Evolutionary conservation across 2,797 vertebrate species (phyloP), one percentile per base, ranked within the genome.

Genomic region (Setipinna tenuifilis): DNA sequence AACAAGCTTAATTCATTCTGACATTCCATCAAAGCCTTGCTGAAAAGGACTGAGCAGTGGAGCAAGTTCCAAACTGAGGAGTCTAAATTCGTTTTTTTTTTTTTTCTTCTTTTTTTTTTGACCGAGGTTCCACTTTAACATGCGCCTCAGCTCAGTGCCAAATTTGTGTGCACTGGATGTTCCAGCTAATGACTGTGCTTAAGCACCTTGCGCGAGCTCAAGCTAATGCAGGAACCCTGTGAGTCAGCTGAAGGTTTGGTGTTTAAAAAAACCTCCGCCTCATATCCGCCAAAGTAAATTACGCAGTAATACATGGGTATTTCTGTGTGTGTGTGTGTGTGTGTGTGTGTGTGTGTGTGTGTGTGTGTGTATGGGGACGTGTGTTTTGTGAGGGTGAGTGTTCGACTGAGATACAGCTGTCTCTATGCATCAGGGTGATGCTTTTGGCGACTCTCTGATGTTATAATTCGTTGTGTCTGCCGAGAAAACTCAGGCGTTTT

Each of bases 401-500:
- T 88, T 84, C 9, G 23, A 58, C 65, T 81, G 85, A 89, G 83
- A 78, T 83, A 81, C 83, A 85, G 85, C 83, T 87, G 88, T 87
- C 88, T 89, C 65, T 82, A 78, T 90, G 89, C 88, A 90, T 91
- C 82, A 23, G 84, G 62, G 88, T 87, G 35, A 71, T 85, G 81
- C 86, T 90, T 90, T 86, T 85, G 86, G 85, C 83, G 28, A 81
- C 54, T 86, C 89, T 90, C 87, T 91, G 88, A 86, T 93, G 85
- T 90, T 92, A 78, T 93, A 93, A 93, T 93, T 95, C 91, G 81
- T 83, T 88, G 90, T 92, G 94, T 95, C 92, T 93, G 86, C 4
- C 84, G 86, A 68, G 62, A 81, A 88, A 93, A 92, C 86, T 85
- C 62, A 0, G 28, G 90, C 81, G n/a, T 12, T 85, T 89, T 90